phyloP scores from a whole-genome alignment of 2,113 vertebrate species.

The Pollimyrus isidori region DNA sequence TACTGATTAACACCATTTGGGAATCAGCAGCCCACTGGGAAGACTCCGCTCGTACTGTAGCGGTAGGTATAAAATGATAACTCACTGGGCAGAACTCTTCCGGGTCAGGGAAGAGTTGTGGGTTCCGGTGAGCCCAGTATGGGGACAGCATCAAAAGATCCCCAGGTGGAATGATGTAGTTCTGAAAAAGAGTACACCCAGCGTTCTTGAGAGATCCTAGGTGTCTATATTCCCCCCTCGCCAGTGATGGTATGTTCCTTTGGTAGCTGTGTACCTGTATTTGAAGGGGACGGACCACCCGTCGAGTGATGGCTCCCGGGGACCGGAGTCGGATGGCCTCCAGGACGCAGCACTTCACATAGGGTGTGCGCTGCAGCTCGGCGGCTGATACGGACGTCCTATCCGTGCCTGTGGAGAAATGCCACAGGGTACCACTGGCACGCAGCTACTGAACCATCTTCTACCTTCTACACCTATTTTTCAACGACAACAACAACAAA shows the following conservation, averaged over 20 bases:
- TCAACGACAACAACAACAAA: not conserved
- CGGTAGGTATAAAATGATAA: conserved; percentile 11
- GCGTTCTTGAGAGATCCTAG: not conserved
- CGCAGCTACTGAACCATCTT: not conserved
- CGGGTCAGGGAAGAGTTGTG: conserved; percentile 70
- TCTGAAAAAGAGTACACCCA: conserved; percentile 46
- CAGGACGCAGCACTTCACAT: conserved; percentile 67
- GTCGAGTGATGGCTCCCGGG: conserved; percentile 67
- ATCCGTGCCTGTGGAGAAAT: not conserved
- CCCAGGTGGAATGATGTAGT: conserved; percentile 64
- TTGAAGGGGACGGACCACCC: conserved; percentile 63
- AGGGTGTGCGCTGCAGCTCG: conserved; percentile 53
- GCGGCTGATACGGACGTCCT: conserved; percentile 43
- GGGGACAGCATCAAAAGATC: conserved; percentile 73
- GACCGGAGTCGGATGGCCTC: conserved; percentile 66
- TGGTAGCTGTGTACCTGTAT: conserved; percentile 52
- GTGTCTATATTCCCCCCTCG: not conserved
- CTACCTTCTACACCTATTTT: not conserved
- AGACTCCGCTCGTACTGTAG: not conserved
- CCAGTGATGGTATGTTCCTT: not conserved
- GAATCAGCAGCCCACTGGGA: not conserved
- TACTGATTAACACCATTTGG: not conserved
- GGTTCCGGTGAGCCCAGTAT: conserved; percentile 73
- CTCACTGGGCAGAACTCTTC: conserved; percentile 70
- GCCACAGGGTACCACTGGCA: not conserved